A percentile compares a stretch with the other conserved stretches of the same genome.
These are phyloP conservation scores for Peucedramus taeniatus DNA, from an alignment of 2,113 vertebrate species.

Conservation along the genomic window DNA sequence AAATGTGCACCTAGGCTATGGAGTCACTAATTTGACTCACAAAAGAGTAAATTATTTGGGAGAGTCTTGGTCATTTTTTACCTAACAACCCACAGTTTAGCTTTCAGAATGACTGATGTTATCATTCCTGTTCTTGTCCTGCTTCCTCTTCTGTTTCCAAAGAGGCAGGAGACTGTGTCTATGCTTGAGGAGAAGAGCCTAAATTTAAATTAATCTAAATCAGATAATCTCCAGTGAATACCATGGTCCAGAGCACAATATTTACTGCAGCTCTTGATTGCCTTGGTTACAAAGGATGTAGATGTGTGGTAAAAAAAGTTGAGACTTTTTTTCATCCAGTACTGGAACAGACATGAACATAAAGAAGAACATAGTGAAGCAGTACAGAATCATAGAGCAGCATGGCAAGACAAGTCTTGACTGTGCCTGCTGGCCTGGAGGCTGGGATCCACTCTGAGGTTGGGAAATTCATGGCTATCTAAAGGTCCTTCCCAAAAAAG, in stretches of 20 bases:
- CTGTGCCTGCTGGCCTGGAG: not conserved
- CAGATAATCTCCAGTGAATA: not conserved
- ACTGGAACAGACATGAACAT: not conserved
- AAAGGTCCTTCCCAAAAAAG: not conserved
- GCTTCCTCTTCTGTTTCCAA: not conserved
- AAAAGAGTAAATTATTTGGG: not conserved
- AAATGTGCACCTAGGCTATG: not conserved
- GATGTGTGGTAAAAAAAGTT: not conserved
- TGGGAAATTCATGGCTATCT: not conserved
- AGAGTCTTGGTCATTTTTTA: not conserved
- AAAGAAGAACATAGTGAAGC: not conserved
- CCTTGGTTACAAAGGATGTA: not conserved
- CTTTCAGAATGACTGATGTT: not conserved
- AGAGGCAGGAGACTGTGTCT: not conserved
- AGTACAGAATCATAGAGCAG: not conserved
- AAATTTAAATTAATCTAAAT: not conserved
- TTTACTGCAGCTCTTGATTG: not conserved
- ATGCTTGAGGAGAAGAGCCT: not conserved
- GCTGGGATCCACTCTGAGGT: not conserved
- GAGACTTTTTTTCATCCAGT: not conserved
- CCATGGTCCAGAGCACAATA: not conserved
- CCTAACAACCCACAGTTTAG: not conserved
- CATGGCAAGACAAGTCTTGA: not conserved
- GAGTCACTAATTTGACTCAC: not conserved
- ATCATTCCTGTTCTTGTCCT: not conserved